These are phyloP conservation scores for Papilio xuthus DNA, from an alignment of 1,140 invertebrate species.

Conservation along the genomic window DNA sequence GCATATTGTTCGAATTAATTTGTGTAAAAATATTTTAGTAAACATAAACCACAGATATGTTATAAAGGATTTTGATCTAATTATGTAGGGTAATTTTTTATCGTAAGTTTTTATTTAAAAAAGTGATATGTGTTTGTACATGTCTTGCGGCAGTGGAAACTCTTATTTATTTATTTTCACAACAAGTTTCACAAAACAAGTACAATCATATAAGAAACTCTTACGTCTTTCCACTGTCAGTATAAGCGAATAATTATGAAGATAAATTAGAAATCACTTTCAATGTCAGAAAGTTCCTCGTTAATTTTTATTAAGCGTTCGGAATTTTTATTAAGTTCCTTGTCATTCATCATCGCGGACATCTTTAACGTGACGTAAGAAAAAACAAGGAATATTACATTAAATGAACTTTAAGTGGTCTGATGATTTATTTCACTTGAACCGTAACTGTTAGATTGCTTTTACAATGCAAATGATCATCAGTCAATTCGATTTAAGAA, in stretches of 20 bases:
- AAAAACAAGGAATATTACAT: background rate
- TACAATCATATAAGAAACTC: too few relatives aligned
- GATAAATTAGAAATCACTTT: conserved; percentile 12
- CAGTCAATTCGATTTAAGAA: too few relatives aligned
- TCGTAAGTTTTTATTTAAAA: too few relatives aligned
- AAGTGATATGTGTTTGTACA: too few relatives aligned
- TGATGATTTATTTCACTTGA: background rate
- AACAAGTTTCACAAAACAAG: too few relatives aligned
- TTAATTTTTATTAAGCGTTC: conserved; percentile 22
- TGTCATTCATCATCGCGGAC: conserved; percentile 7
- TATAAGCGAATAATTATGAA: background rate
- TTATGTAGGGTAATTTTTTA: too few relatives aligned
- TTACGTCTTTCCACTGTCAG: background rate
- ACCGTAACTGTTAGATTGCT: too few relatives aligned
- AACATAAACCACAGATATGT: background rate
- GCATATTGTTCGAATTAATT: background rate
- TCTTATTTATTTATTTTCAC: too few relatives aligned
- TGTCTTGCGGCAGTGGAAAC: too few relatives aligned
- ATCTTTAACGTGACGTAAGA: background rate
- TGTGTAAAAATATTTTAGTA: background rate
- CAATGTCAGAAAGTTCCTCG: background rate
- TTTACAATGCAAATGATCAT: too few relatives aligned
- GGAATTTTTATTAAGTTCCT: background rate
- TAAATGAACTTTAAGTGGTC: background rate
- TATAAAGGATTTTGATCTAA: background rate